Evolutionary conservation across 2,888 invertebrate species (phyloP).

Genomic region (Pedicia rivosa): DNA sequence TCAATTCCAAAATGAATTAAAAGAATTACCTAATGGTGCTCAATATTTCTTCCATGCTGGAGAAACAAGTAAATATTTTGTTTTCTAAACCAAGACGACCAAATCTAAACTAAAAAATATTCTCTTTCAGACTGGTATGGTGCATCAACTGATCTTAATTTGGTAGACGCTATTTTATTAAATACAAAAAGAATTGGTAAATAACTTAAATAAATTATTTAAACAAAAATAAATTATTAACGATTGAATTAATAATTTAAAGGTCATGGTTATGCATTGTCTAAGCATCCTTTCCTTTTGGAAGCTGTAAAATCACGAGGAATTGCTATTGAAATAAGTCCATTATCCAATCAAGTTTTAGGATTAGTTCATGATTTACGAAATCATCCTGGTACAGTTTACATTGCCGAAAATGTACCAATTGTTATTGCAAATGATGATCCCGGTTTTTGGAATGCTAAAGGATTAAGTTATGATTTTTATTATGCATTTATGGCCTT

Average conservation of each 20-base stretch:
- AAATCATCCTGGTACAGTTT: constrained; percentile 42
- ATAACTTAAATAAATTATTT: no score
- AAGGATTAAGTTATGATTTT: constrained; percentile 45
- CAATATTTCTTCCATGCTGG: constrained; percentile 48
- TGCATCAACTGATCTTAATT: constrained; percentile 37
- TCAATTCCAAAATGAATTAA: constrained; percentile 17
- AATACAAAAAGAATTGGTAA: constrained; percentile 29
- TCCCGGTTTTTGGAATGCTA: constrained; percentile 44
- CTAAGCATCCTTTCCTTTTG: constrained; percentile 27
- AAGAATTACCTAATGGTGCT: constrained; percentile 21
- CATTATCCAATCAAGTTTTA: constrained; percentile 28
- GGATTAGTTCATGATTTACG: constrained; percentile 39
- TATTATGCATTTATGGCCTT: constrained; percentile 50
- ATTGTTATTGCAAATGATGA: constrained; percentile 47
- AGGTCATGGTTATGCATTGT: constrained; percentile 26
- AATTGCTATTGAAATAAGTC: constrained; percentile 27
- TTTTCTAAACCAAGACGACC: background rate
- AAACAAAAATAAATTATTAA: no score
- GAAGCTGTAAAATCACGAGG: constrained; percentile 22
- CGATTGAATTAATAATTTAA: no score
- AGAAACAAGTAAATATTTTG: constrained; percentile 35
- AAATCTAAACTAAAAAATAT: background rate
- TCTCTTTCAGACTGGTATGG: constrained; percentile 35
- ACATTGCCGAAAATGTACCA: constrained; percentile 39
- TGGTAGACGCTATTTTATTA: constrained; percentile 31